A percentile compares a stretch with the other conserved stretches of the same genome.
Conservation (phyloP, 2,888 invertebrate species). For the Melinaea menophilus region DNA sequence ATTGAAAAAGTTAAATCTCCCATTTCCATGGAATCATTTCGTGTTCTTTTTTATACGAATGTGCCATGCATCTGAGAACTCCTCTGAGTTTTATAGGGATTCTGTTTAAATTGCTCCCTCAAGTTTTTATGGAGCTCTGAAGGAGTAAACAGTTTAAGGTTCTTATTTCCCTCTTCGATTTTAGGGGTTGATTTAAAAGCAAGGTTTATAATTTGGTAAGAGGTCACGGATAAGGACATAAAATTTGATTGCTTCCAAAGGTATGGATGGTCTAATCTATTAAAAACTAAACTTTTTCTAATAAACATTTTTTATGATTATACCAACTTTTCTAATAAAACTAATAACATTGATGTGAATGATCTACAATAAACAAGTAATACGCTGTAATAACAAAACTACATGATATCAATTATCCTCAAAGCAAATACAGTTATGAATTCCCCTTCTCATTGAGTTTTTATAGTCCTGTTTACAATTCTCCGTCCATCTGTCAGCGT, state of each 20-base stretch:
- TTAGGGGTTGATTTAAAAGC: constrained; percentile 15
- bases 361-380: no score
- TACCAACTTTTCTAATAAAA: no score
- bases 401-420: neutral
- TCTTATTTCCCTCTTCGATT: constrained; percentile 19
- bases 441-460: constrained; percentile 31
- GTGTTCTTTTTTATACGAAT: constrained; percentile 39
- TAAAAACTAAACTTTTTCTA: neutral
- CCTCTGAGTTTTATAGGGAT: constrained; percentile 32
- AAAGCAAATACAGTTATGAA: constrained; percentile 1
- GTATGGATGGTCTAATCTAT: neutral
- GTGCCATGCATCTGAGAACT: constrained; percentile 32
- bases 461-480: constrained; percentile 46
- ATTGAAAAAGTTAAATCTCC: constrained; percentile 34
- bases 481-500: constrained; percentile 43
- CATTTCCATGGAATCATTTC: constrained; percentile 60
- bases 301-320: constrained; percentile 8
- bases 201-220: constrained; percentile 13
- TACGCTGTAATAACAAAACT: neutral
- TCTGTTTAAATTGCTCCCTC: constrained; percentile 32
- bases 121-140: constrained; percentile 30
- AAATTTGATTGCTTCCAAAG: neutral
- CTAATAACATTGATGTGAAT: no score
- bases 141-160: constrained; percentile 27
- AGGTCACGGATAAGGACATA: constrained; percentile 1